Percentiles rank a stretch among this genome's conserved stretches.
These are phyloP conservation scores for Sparidentex hasta DNA, from an alignment of 2,797 vertebrate genomes.

Conservation along the genomic window DNA sequence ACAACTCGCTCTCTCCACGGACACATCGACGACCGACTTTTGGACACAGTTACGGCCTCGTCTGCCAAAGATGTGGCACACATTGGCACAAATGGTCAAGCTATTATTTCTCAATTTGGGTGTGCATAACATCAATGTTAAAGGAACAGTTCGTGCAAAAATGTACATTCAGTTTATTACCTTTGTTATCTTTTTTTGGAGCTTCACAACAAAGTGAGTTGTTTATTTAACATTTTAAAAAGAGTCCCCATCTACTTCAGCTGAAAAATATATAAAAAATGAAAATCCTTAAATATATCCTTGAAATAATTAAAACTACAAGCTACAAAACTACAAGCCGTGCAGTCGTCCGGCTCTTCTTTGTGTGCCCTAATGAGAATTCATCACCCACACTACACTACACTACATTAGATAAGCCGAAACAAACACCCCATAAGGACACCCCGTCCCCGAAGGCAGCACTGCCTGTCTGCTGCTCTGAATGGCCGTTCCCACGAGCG, in stretches of 20 bases:
- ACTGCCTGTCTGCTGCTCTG: slow-evolving; percentile 23
- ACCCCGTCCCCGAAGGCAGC: slow-evolving; percentile 8
- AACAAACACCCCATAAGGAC: slow-evolving; percentile 39
- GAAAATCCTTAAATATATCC: background rate
- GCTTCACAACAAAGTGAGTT: too few relatives aligned
- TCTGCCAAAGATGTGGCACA: background rate
- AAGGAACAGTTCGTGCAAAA: too few relatives aligned
- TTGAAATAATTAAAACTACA: too few relatives aligned
- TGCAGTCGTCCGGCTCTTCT: background rate
- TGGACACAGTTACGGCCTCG: background rate
- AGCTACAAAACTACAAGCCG: too few relatives aligned
- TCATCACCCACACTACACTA: slow-evolving; percentile 19
- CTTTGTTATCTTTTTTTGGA: too few relatives aligned
- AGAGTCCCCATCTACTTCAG: too few relatives aligned
- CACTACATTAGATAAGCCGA: slow-evolving; percentile 34
- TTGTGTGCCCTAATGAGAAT: slow-evolving; percentile 3
- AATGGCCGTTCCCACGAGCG: background rate
- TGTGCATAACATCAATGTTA: too few relatives aligned
- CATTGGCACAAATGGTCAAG: background rate
- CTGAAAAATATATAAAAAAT: background rate
- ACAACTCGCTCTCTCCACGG: background rate
- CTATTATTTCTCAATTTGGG: background rate
- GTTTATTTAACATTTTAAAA: background rate
- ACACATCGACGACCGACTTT: background rate
- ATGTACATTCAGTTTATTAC: too few relatives aligned